Evolutionary conservation across 2,113 vertebrate species (phyloP).

Genomic region (Tringa solitaria): DNA sequence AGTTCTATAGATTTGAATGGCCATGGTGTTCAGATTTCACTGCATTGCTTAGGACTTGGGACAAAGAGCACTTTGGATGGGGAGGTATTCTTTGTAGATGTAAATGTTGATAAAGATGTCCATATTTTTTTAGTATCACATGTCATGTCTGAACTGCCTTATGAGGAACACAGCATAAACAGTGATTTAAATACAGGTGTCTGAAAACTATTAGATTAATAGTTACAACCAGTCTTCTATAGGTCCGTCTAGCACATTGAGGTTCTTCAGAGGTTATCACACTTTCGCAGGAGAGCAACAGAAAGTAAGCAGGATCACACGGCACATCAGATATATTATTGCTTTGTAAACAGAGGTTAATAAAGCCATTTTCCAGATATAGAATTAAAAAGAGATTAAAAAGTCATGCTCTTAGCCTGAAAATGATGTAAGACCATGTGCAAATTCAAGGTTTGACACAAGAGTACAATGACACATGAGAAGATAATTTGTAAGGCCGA

Average conservation of each 20-base stretch:
- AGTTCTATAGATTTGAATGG: neutral
- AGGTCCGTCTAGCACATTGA: neutral
- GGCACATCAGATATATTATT: conserved; percentile 16
- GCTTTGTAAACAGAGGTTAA: conserved; percentile 12
- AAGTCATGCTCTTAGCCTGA: neutral
- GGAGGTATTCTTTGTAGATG: neutral
- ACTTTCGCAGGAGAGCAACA: neutral
- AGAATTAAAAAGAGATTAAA: conserved; percentile 10
- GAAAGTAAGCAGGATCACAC: neutral
- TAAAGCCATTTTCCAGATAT: conserved; percentile 12
- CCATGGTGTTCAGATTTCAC: neutral
- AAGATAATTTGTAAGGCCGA: neutral
- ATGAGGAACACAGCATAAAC: neutral
- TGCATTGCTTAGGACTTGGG: neutral
- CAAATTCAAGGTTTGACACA: neutral
- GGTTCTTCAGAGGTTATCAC: neutral
- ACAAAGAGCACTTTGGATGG: neutral
- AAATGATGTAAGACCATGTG: neutral
- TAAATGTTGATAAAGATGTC: neutral
- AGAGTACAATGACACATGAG: neutral
- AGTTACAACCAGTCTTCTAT: neutral
- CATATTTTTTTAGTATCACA: neutral
- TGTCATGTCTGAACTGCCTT: neutral
- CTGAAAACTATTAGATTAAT: neutral
- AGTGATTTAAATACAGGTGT: neutral